Evolutionary conservation across 2,888 invertebrate genomes (phyloP).

Genomic region (Lamellibrachia columna): DNA sequence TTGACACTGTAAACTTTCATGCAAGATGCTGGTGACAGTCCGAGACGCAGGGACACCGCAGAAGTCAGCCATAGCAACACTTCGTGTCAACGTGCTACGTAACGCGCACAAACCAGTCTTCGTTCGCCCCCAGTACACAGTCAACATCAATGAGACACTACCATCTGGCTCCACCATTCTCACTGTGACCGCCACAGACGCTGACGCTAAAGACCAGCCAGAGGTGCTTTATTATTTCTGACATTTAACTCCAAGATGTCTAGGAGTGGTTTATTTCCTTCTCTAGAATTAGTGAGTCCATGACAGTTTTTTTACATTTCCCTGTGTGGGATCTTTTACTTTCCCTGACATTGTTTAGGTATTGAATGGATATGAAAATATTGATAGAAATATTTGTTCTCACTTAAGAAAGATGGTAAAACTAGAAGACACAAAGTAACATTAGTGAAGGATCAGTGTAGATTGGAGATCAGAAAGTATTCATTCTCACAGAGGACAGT

Average conservation of each 20-base stretch:
- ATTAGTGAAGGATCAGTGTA: too few relatives aligned
- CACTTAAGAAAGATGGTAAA: too few relatives aligned
- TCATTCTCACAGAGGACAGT: too few relatives aligned
- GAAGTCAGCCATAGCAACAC: constrained; percentile 42
- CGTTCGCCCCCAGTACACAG: constrained; percentile 20
- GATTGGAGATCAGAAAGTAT: too few relatives aligned
- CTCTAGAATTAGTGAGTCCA: too few relatives aligned
- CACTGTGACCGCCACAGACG: constrained; percentile 42
- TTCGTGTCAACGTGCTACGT: constrained; percentile 49
- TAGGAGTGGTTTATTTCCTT: too few relatives aligned
- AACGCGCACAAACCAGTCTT: constrained; percentile 48
- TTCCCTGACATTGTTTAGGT: too few relatives aligned
- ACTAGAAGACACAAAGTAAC: too few relatives aligned
- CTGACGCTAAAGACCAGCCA: constrained; percentile 31
- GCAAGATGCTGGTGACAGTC: constrained; percentile 44
- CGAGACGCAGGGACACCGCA: constrained; percentile 45
- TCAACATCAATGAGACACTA: constrained; percentile 28
- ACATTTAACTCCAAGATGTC: neutral
- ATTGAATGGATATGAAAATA: too few relatives aligned
- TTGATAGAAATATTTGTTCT: too few relatives aligned
- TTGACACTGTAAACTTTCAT: neutral
- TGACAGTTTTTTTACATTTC: too few relatives aligned
- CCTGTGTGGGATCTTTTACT: too few relatives aligned
- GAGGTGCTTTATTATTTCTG: constrained; percentile 23
- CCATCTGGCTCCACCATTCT: constrained; percentile 38